Percentiles rank a stretch among this genome's conserved stretches.
Evolutionary conservation across 2,113 vertebrate species (phyloP).

Genomic region (Ceyx melanurus): DNA sequence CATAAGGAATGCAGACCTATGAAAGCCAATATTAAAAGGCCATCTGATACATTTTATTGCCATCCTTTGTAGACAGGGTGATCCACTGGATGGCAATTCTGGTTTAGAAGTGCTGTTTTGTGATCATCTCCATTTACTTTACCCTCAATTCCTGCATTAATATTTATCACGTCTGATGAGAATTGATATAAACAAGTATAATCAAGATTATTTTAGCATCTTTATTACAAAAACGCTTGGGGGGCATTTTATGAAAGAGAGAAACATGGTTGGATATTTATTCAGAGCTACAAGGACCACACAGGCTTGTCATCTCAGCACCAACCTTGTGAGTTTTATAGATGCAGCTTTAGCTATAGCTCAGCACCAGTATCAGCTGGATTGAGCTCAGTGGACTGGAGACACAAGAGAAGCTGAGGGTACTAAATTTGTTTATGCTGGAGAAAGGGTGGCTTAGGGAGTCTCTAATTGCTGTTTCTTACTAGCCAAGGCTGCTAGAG

Average conservation of each 20-base stretch:
- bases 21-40: background rate
- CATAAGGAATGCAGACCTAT: background rate
- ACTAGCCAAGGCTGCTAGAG: background rate
- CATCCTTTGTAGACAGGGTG: background rate
- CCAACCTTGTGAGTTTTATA: background rate
- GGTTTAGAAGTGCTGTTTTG: slow-evolving; percentile 17
- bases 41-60: background rate
- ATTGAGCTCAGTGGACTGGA: background rate
- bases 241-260: background rate
- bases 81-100: slow-evolving; percentile 13
- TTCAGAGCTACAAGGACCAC: background rate
- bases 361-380: background rate
- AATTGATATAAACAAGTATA: slow-evolving; percentile 52
- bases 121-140: background rate
- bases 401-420: background rate
- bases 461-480: background rate
- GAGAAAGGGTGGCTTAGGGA: background rate
- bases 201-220: slow-evolving; percentile 42
- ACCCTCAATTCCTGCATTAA: slow-evolving; percentile 23
- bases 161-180: slow-evolving; percentile 48
- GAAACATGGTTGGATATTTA: background rate
- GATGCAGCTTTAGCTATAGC: background rate
- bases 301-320: background rate
- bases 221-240: background rate
- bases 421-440: background rate